phyloP scores from a whole-genome alignment of 2,797 vertebrate genomes.

The Podarcis siculus region DNA sequence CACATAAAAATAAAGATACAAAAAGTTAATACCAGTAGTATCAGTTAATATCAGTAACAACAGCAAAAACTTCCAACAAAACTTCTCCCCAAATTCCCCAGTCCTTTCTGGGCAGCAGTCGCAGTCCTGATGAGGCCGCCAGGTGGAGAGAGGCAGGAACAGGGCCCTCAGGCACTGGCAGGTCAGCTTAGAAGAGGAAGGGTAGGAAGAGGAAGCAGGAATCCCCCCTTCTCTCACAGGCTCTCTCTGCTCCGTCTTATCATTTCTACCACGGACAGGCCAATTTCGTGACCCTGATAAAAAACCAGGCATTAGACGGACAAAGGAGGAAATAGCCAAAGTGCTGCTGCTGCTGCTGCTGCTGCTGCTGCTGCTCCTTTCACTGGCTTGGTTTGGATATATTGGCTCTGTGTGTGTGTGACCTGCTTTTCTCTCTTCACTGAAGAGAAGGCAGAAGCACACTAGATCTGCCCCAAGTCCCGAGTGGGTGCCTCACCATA shows the following conservation, averaged over 20 bases:
- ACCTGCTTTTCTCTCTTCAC: background rate
- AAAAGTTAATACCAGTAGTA: no score
- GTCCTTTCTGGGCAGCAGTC: no score
- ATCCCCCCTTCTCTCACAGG: background rate
- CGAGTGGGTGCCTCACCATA: background rate
- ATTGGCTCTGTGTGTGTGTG: background rate
- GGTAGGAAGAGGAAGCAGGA: no score
- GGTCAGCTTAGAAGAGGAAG: background rate
- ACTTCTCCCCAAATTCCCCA: no score
- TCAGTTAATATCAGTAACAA: no score
- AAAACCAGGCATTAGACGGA: background rate
- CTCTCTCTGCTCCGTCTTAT: background rate
- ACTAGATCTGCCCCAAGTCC: background rate
- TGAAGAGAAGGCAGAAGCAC: background rate
- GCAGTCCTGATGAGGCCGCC: no score
- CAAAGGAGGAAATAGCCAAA: background rate
- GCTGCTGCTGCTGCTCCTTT: background rate
- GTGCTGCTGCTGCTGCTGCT: background rate
- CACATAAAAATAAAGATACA: no score
- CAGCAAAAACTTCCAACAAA: no score
- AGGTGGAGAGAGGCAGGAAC: no score
- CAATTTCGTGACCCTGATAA: no score
- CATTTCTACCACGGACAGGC: background rate
- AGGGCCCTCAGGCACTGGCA: no score
- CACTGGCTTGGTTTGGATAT: background rate